Base-by-base conservation (phyloP, 2,888 invertebrate genomes). In the Papilio elwesi region DNA sequence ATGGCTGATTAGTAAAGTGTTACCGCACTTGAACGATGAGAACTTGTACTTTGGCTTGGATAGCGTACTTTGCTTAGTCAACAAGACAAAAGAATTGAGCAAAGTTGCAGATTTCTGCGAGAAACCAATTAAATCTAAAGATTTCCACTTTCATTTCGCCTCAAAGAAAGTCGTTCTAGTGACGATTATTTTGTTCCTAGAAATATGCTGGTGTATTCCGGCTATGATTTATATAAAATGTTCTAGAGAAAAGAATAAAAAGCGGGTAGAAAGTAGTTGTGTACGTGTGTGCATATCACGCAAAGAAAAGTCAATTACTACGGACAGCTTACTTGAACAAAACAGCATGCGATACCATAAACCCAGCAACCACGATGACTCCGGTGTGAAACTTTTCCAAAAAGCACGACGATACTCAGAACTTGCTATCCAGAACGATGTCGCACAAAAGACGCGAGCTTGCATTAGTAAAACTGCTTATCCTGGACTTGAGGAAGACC, bases 11-110 rank as follows among this genome's bases (percentile, higher is more conserved):
- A 80, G 82, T n/a, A 88, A 92, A 26, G 87, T 95, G 4, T 78
- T 91, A 10, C 94, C 94, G 0, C 95, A 94, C 80, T 88, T 96
- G 16, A 90, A 90, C 66, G 95, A 96, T 78, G 95, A 95, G 9
- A 90, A 93, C 73, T 92, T 96, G 78, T 96, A 96, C 79, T 88
- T 95, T 6, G 95, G 91, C 6, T 89, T 95, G 9, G 93, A 93
- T 6, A 91, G 91, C 75, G 89, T 95, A 1, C 83, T 95, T 0
- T 83, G 89, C 16, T 78, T 92, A 68, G 75, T 88, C 0, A 89
- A 90, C 74, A 82, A 74, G 65, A 83, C 87, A 8, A 80, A 76
- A 59, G 75, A 74, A 6, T 55, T 77, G 13, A 74, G 70, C 63
- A 64, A 80, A 77, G n/a, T 76, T 15, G 62, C 67, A 38, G 68